Conservation (phyloP, 2,888 invertebrate species). For the Schrankia costaestrigalis region DNA sequence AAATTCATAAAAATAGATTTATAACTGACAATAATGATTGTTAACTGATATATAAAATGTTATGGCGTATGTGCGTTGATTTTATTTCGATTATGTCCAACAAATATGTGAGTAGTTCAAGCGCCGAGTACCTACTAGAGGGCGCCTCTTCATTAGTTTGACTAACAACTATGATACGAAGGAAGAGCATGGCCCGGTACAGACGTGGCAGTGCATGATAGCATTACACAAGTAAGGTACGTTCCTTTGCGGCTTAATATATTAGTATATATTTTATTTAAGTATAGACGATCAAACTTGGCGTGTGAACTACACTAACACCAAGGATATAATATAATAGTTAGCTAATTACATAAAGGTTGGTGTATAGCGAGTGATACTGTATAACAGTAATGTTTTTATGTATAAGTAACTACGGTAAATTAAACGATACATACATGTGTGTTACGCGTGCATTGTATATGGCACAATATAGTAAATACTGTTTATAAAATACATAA, state of each 20-base stretch:
- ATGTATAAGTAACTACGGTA: slow-evolving; percentile 64
- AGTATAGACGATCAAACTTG: slow-evolving; percentile 38
- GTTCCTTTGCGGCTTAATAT: slow-evolving; percentile 30
- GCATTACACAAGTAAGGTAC: slow-evolving; percentile 12
- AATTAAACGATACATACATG: slow-evolving; percentile 50
- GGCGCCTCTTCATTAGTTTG: too few relatives aligned
- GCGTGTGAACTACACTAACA: slow-evolving; percentile 71
- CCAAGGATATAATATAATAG: slow-evolving; percentile 60
- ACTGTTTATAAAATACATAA: slow-evolving; percentile 70
- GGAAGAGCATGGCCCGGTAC: not conserved
- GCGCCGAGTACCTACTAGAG: slow-evolving; percentile 47
- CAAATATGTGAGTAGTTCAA: slow-evolving; percentile 57
- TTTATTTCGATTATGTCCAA: slow-evolving; percentile 65
- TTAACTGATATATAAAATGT: slow-evolving; percentile 80
- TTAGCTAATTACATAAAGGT: slow-evolving; percentile 63
- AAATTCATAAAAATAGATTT: slow-evolving; percentile 77
- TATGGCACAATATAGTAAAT: slow-evolving; percentile 73
- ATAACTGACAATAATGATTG: slow-evolving; percentile 82
- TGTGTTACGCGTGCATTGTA: slow-evolving; percentile 76
- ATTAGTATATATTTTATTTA: too few relatives aligned
- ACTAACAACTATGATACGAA: too few relatives aligned
- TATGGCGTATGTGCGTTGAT: slow-evolving; percentile 70
- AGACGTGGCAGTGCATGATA: slow-evolving; percentile 7
- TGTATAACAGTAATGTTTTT: slow-evolving; percentile 76
- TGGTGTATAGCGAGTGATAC: slow-evolving; percentile 73